Percentiles rank a stretch among this genome's conserved stretches.
Conservation (phyloP, 2,888 invertebrate genomes). For the Cepaea hortensis region DNA sequence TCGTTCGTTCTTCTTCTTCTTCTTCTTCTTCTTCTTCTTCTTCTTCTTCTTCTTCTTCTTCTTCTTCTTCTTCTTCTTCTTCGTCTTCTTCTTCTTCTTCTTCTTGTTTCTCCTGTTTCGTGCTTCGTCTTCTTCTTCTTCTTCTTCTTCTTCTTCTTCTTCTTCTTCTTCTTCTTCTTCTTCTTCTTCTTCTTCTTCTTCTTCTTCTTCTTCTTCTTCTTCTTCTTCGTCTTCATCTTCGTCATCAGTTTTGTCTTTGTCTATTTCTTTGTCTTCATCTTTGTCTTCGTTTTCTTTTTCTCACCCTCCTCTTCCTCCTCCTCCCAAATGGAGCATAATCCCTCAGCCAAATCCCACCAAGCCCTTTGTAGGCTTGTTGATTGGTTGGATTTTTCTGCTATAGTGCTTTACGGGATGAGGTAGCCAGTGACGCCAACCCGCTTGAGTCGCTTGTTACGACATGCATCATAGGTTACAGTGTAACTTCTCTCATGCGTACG, state of each 20-base stretch:
- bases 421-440: no score
- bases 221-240: slow-evolving; percentile 21
- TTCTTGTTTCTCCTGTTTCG: no score
- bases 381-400: no score
- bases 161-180: slow-evolving; percentile 12
- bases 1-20: not conserved
- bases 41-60: slow-evolving; percentile 27
- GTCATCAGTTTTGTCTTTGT: not conserved
- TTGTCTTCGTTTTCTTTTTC: slow-evolving; percentile 1
- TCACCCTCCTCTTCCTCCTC: not conserved
- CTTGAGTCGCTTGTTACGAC: no score
- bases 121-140: no score
- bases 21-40: not conserved
- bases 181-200: not conserved
- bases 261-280: slow-evolving; percentile 17
- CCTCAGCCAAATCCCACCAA: no score
- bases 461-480: no score
- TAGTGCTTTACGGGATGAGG: no score
- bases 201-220: slow-evolving; percentile 25
- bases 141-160: slow-evolving; percentile 13
- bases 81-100: no score
- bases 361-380: no score
- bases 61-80: slow-evolving; percentile 29
- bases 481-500: no score
- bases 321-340: not conserved